A percentile compares a stretch with the other conserved stretches of the same genome.
phyloP scores from a whole-genome alignment of 1,140 invertebrate species.

The Penaeus indicus region DNA sequence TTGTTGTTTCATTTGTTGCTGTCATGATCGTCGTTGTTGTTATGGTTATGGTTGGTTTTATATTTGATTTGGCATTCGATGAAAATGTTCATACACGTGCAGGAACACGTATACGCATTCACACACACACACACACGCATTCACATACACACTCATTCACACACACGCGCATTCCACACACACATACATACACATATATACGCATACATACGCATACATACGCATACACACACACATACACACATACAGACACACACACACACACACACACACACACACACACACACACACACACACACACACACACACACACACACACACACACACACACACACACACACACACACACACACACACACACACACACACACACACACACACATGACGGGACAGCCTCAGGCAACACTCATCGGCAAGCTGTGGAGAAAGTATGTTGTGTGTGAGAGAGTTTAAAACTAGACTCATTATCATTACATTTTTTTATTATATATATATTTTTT shows the following conservation, averaged over 20 bases:
- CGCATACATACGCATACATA: background rate
- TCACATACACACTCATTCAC: background rate
- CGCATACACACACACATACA: slow-evolving; percentile 10
- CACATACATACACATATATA: background rate
- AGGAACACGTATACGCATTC: background rate
- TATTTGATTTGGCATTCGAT: too few species aligned
- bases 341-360: slow-evolving; percentile 8
- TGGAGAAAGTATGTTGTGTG: too few species aligned
- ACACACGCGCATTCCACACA: background rate
- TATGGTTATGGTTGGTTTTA: too few species aligned
- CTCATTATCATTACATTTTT: too few species aligned
- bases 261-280: too few species aligned
- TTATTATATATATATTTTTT: too few species aligned
- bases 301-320: slow-evolving; percentile 23
- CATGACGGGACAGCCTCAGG: too few species aligned
- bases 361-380: background rate
- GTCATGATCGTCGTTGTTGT: too few species aligned
- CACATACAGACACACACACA: background rate
- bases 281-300: background rate
- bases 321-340: slow-evolving; percentile 8
- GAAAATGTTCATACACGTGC: too few species aligned
- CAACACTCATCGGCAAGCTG: too few species aligned
- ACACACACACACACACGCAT: background rate
- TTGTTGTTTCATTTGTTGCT: too few species aligned
- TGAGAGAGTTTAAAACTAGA: too few species aligned